Conservation (phyloP, 1,140 invertebrate species). For the Stenopsyche tienmushanensis region DNA sequence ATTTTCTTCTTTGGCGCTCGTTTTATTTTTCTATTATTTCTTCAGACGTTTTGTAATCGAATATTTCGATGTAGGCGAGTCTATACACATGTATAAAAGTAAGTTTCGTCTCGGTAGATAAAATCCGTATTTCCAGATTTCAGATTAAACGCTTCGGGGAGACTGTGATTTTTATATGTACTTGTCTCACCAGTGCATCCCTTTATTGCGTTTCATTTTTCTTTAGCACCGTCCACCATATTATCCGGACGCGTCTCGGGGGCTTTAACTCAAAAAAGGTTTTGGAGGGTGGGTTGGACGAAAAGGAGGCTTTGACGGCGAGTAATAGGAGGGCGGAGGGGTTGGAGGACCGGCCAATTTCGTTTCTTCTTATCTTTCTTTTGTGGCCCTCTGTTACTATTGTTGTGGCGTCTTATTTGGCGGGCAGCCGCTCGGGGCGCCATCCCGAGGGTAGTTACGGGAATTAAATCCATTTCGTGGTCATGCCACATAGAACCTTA, state of each 20-base stretch:
- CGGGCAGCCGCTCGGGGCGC: constrained; percentile 5
- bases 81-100: no score
- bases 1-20: no score
- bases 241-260: constrained; percentile 17
- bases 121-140: neutral
- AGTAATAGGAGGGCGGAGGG: constrained; percentile 3
- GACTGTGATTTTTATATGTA: constrained; percentile 1
- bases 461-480: constrained; percentile 29
- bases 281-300: neutral
- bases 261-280: constrained; percentile 25
- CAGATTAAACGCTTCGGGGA: neutral
- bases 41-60: no score
- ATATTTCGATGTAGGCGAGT: no score
- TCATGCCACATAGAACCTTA: no score
- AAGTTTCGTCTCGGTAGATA: no score
- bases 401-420: constrained; percentile 17
- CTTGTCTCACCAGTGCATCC: constrained; percentile 14
- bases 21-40: no score
- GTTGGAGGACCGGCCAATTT: constrained; percentile 16
- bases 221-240: constrained; percentile 1
- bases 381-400: constrained; percentile 11
- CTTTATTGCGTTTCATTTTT: constrained; percentile 30
- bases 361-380: constrained; percentile 19
- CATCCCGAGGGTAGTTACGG: constrained; percentile 20
- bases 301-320: neutral